Evolutionary conservation across 2,888 invertebrate species (phyloP), one percentile per base, ranked within the genome.

Genomic region (Anaspis maculata): DNA sequence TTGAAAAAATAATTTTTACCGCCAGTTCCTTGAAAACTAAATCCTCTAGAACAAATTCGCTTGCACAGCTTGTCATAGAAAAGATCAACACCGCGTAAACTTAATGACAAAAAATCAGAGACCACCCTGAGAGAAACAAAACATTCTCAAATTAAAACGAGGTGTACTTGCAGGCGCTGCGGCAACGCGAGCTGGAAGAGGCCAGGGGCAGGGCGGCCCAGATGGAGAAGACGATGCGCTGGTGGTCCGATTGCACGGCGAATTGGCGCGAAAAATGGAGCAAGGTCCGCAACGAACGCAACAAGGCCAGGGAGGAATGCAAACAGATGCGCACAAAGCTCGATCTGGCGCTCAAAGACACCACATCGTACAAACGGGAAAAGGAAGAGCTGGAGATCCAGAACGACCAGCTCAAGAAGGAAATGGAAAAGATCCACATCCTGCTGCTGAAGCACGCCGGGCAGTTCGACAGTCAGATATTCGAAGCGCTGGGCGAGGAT

Each of bases 221-320:
- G 67, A 97, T 97, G 97, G 97, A 97, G 64, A 96, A 96, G 66
- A 97, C 96, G 0, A 96, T 97, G 95, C 73, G 94, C 37, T 97
- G 96, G 96, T 97, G 84, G 96, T 94, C 88, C 30, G 96, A 96
- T 64, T 97, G 97, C 62, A 96, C 96, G 0, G 90, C 94, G 1
- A 89, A 89, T 60, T 92, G 92, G 92, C 70, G 91, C 19, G 88
- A 88, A 60, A 96, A 96, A 59, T 97, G 96, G 96, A 88, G 87
- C 69, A 78, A 94, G 74, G 82, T 87, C 50, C 76, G 94, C 32
- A 89, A 83, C 59, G 96, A 96, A 68, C 74, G 95, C 13, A 96
- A 96, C 61, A 87, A 88, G 58, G 84, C 92, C 0, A 70, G 94
- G 22, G 94, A 95, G 52, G 94, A 95, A 64, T 79, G 83, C 2